Evolutionary conservation across 2,888 invertebrate genomes (phyloP).

Genomic region (Netelia melanura): DNA sequence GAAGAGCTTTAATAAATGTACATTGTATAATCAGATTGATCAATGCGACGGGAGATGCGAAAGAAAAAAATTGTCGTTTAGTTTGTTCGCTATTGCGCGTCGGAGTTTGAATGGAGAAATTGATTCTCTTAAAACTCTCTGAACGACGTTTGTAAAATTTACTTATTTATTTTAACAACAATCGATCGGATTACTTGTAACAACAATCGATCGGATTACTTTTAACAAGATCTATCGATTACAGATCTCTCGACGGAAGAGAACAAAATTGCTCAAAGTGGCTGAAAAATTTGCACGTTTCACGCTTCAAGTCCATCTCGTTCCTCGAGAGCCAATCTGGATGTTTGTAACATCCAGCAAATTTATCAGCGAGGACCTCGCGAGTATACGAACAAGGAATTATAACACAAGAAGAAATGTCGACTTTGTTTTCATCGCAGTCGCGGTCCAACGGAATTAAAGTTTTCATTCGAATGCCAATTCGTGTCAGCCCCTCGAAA

Average conservation of each 20-base stretch:
- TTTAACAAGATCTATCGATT: too few relatives aligned
- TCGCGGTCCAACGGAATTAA: too few relatives aligned
- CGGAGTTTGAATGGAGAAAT: not conserved
- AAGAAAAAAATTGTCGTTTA: not conserved
- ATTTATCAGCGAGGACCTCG: not conserved
- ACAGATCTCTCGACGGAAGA: not conserved
- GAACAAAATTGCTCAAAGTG: not conserved
- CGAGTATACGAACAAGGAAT: not conserved
- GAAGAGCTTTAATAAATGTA: conserved; percentile 64
- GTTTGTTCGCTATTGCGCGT: not conserved
- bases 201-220: too few relatives aligned
- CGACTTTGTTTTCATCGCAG: too few relatives aligned
- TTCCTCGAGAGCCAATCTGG: not conserved
- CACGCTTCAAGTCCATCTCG: not conserved
- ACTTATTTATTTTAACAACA: too few relatives aligned
- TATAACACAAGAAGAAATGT: not conserved
- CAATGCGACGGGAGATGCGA: not conserved
- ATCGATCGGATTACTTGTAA: too few relatives aligned
- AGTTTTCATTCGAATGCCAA: too few relatives aligned
- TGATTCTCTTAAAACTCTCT: too few relatives aligned
- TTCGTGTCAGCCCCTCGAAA: not conserved
- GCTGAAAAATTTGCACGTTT: not conserved
- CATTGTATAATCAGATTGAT: conserved; percentile 19
- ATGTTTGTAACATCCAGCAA: not conserved
- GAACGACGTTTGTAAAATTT: too few relatives aligned